These are phyloP conservation scores for Corvus moneduloides DNA, from an alignment of 2,113 vertebrate genomes.

Conservation along the genomic window DNA sequence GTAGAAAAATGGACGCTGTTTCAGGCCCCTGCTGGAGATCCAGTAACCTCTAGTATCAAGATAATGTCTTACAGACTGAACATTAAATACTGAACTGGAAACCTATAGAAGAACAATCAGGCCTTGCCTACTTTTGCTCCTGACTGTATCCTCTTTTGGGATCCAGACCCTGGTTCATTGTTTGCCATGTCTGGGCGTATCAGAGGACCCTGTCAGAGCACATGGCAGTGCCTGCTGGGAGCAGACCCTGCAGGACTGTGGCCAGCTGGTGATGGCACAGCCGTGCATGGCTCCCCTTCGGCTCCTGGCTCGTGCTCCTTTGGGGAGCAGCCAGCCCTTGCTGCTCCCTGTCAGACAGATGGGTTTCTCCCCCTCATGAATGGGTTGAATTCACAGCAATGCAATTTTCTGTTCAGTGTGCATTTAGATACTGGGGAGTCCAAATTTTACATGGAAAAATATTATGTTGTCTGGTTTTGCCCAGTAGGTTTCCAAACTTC, in stretches of 20 bases:
- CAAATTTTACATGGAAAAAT: constrained; percentile 1
- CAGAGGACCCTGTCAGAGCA: neutral
- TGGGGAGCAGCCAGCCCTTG: neutral
- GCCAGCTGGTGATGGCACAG: neutral
- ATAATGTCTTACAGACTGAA: neutral
- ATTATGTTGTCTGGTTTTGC: neutral
- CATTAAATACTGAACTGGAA: neutral
- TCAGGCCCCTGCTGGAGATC: neutral
- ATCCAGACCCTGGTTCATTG: neutral
- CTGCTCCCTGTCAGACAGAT: neutral
- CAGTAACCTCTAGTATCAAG: neutral
- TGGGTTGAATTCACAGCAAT: neutral
- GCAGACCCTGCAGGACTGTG: neutral
- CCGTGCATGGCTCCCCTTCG: accelerated
- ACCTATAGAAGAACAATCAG: neutral
- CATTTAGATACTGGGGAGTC: neutral
- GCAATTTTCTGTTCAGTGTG: neutral
- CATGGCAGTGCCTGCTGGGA: neutral
- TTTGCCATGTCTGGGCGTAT: neutral
- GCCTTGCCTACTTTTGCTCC: neutral
- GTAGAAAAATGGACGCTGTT: neutral
- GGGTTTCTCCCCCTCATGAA: neutral
- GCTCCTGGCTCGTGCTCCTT: neutral
- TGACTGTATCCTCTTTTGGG: neutral
- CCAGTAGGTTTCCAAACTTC: constrained; percentile 23